Percentiles rank a stretch among this genome's conserved stretches.
phyloP scores from a whole-genome alignment of 2,888 invertebrate genomes.

The Luperina testacea region DNA sequence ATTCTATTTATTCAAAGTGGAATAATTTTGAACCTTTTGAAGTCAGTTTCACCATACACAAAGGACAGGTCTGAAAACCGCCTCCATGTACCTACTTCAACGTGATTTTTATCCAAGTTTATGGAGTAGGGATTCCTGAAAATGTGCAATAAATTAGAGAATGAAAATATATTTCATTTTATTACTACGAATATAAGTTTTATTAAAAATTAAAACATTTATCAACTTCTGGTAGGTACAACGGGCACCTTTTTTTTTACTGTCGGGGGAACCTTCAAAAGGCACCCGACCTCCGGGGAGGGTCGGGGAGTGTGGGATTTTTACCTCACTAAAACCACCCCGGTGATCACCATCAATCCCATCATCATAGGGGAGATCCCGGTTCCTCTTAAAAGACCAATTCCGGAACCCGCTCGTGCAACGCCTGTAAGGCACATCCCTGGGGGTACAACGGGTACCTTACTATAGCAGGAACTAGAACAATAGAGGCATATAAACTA shows the following conservation, averaged over 20 bases:
- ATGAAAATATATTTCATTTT: constrained; percentile 23
- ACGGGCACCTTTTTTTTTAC: background rate
- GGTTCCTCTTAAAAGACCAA: too few species aligned
- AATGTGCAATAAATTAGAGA: constrained; percentile 18
- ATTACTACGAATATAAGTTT: constrained; percentile 9
- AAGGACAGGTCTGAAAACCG: background rate
- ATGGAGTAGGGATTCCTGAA: background rate
- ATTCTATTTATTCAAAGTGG: background rate
- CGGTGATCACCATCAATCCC: too few species aligned
- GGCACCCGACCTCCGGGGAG: too few species aligned
- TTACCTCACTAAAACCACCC: too few species aligned
- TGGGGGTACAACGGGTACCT: constrained; percentile 20
- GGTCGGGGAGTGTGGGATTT: too few species aligned
- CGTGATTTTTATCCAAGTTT: background rate
- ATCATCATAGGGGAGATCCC: too few species aligned
- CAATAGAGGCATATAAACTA: constrained; percentile 59
- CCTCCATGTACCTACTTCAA: background rate
- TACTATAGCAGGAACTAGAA: constrained; percentile 38
- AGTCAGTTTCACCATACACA: background rate
- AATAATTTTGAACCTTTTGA: background rate
- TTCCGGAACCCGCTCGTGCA: too few species aligned
- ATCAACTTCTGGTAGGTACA: constrained; percentile 30
- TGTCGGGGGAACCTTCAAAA: too few species aligned
- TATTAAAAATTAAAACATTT: constrained; percentile 15
- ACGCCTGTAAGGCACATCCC: too few species aligned